phyloP scores from a whole-genome alignment of 1,140 invertebrate genomes.

The Cotesia typhae region DNA sequence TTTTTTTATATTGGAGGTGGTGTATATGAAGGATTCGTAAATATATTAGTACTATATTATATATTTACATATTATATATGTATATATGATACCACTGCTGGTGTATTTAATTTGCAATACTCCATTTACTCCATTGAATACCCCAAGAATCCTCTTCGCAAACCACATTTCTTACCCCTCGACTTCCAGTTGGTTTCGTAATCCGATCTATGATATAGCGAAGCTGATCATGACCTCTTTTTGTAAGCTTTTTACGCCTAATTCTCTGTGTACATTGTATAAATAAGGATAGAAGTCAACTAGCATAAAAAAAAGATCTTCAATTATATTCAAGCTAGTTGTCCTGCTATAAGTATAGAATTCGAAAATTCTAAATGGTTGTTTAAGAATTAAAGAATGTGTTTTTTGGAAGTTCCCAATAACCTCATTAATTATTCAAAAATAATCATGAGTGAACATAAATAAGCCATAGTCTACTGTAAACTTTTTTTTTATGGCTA shows the following conservation, averaged over 20 bases:
- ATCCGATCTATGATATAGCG: slow-evolving; percentile 38
- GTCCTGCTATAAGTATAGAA: too few species aligned
- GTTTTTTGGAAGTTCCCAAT: too few species aligned
- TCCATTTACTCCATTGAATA: slow-evolving; percentile 59
- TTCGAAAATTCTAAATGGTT: too few species aligned
- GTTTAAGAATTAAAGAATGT: too few species aligned
- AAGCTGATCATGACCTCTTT: slow-evolving; percentile 16
- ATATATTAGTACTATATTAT: slow-evolving; percentile 19
- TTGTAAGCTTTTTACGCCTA: slow-evolving; percentile 45
- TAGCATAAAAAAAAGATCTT: neutral
- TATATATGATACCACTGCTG: slow-evolving; percentile 27
- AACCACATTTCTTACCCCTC: slow-evolving; percentile 51
- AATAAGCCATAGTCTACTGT: too few species aligned
- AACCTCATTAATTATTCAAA: too few species aligned
- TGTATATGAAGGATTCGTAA: slow-evolving; percentile 11
- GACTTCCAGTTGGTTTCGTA: slow-evolving; percentile 45
- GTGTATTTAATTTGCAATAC: slow-evolving; percentile 58
- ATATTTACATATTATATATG: slow-evolving; percentile 5
- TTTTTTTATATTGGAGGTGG: neutral
- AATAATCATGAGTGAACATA: too few species aligned
- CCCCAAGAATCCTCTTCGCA: slow-evolving; percentile 42
- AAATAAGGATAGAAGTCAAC: neutral
- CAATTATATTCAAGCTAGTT: slow-evolving; percentile 46
- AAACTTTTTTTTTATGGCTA: too few species aligned
- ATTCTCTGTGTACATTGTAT: slow-evolving; percentile 3